Evolutionary conservation across 2,113 vertebrate genomes (phyloP).

Genomic region (Misgurnus anguillicaudatus): DNA sequence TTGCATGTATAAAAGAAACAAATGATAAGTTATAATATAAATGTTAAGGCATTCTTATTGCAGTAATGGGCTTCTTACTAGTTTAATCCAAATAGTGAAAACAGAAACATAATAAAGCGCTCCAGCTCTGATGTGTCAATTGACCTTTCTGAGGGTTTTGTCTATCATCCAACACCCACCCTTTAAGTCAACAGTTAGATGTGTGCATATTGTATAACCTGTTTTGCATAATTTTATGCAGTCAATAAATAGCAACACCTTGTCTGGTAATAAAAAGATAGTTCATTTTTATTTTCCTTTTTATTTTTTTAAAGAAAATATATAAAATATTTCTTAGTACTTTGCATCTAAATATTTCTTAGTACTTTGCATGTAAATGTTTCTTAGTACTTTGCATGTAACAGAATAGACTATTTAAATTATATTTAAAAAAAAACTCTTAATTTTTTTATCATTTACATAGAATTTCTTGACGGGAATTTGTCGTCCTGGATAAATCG

Average conservation of each 20-base stretch:
- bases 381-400: not conserved
- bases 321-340: not conserved
- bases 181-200: conserved; percentile 46
- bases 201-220: not conserved
- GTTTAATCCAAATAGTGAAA: not conserved
- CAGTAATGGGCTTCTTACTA: conserved; percentile 1
- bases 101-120: not conserved
- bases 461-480: conserved; percentile 84
- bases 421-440: not conserved
- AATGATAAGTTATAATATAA: not conserved
- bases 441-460: not conserved
- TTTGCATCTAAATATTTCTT: no score
- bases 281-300: not conserved
- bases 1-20: not conserved
- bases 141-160: not conserved
- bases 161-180: conserved; percentile 22
- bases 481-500: conserved; percentile 86
- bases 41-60: not conserved
- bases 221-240: conserved; percentile 24
- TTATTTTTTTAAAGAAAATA: not conserved
- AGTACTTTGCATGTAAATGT: not conserved
- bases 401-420: not conserved
- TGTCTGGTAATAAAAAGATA: conserved; percentile 18
- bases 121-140: not conserved
- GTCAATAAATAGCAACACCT: not conserved